Conservation (phyloP, 2,888 invertebrate species). For the Ametastegia equiseti region DNA sequence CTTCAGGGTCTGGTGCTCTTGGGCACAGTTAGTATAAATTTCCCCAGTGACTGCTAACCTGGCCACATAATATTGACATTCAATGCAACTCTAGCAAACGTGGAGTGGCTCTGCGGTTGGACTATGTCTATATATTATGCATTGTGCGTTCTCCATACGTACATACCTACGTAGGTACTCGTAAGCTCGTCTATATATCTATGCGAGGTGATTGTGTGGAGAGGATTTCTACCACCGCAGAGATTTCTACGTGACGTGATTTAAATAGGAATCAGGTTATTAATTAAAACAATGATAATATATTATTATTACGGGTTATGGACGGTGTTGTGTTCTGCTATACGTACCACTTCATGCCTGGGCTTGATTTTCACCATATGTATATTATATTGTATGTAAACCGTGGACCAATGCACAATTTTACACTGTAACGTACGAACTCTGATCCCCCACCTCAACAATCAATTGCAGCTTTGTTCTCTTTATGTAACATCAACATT, state of each 20-base stretch:
- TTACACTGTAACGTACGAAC: too few species aligned
- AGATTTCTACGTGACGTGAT: conserved; percentile 34
- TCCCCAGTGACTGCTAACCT: conserved; percentile 45
- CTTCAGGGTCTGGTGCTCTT: conserved; percentile 28
- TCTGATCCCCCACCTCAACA: too few species aligned
- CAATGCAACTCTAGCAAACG: conserved; percentile 38
- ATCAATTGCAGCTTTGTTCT: too few species aligned
- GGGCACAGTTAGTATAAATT: conserved; percentile 46
- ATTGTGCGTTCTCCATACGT: not conserved
- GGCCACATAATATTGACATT: conserved; percentile 47
- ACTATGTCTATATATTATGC: not conserved
- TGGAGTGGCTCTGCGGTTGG: not conserved
- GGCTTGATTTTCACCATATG: conserved; percentile 24
- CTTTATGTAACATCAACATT: not conserved
- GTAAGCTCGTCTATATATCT: not conserved
- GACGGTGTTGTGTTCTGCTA: not conserved
- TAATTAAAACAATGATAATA: conserved; percentile 27
- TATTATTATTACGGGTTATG: not conserved
- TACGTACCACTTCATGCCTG: too few species aligned
- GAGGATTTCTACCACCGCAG: too few species aligned
- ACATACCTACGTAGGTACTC: not conserved
- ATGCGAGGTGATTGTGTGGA: not conserved
- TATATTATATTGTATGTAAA: too few species aligned
- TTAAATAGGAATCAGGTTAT: conserved; percentile 14
- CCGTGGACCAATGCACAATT: too few species aligned